Evolutionary conservation across 2,797 vertebrate genomes (phyloP).

Genomic region (Oceanodroma leucorhoa): DNA sequence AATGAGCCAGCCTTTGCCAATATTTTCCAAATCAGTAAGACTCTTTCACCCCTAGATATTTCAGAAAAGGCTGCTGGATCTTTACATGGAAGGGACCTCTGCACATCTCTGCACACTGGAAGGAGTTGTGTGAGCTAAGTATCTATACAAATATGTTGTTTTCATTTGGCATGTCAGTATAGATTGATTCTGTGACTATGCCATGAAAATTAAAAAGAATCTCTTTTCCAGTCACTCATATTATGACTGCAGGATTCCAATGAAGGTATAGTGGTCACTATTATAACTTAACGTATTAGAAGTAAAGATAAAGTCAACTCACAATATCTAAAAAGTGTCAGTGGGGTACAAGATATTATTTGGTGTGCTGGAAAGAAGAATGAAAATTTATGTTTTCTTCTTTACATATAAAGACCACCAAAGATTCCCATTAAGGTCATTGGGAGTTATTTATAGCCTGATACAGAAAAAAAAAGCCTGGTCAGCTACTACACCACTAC

Average conservation of each 20-base stretch:
- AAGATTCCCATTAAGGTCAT: neutral
- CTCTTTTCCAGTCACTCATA: neutral
- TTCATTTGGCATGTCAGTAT: neutral
- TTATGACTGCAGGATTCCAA: neutral
- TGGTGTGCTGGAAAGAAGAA: neutral
- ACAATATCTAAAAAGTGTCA: neutral
- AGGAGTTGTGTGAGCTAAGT: neutral
- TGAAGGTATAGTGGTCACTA: neutral
- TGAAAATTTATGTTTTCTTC: neutral
- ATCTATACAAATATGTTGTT: neutral
- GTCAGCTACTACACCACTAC: neutral
- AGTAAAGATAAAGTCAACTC: neutral
- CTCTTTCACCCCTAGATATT: neutral
- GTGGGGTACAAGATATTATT: neutral
- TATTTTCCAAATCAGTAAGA: neutral
- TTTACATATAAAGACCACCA: neutral
- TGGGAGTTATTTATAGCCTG: neutral
- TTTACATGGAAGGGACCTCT: neutral
- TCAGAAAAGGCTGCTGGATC: neutral
- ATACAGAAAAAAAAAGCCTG: neutral
- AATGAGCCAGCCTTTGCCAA: neutral
- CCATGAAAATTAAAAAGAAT: neutral
- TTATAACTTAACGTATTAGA: neutral
- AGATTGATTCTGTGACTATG: neutral
- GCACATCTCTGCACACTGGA: neutral